phyloP scores from a whole-genome alignment of 2,797 vertebrate genomes.

The Synanceia verrucosa region DNA sequence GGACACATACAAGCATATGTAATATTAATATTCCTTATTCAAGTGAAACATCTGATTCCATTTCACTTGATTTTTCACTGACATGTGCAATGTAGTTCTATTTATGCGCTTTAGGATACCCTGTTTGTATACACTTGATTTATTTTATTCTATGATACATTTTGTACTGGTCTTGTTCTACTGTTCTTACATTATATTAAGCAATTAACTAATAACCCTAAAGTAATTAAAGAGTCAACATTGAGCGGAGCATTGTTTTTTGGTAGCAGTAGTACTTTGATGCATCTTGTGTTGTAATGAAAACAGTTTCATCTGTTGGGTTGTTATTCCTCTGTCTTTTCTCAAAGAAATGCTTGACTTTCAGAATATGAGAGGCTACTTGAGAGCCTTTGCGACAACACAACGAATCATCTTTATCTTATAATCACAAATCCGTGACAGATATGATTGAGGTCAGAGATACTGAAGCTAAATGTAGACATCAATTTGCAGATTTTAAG shows the following conservation, averaged over 20 bases:
- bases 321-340: neutral
- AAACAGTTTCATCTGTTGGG: neutral
- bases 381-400: neutral
- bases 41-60: no score
- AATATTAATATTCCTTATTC: no score
- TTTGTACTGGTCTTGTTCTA: no score
- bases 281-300: neutral
- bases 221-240: constrained; percentile 4
- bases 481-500: constrained; percentile 7
- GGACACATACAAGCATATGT: no score
- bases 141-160: no score
- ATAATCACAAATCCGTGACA: constrained; percentile 23
- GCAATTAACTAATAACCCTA: neutral
- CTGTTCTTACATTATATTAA: no score
- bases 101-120: no score
- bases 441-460: constrained; percentile 24
- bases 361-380: neutral
- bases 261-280: no score
- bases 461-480: constrained; percentile 11
- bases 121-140: no score
- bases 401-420: constrained; percentile 4
- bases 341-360: neutral
- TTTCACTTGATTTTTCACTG: no score
- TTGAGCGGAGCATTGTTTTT: constrained; percentile 16
- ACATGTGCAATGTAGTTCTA: no score